Evolutionary conservation across 2,113 vertebrate genomes (phyloP).

Genomic region (Elanus axillaris): DNA sequence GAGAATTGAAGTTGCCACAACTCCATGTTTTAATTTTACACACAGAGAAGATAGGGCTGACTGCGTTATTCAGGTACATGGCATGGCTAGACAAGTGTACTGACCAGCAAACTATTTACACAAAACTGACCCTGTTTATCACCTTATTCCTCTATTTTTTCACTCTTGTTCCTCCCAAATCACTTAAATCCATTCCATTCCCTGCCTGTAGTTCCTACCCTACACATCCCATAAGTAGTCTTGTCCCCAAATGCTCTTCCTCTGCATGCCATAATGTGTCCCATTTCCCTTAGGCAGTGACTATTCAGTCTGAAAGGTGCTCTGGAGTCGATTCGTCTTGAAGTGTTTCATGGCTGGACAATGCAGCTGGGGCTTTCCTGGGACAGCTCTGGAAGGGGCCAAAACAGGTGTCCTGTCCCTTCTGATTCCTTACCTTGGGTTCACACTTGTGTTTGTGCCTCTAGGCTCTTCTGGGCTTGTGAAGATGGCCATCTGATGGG

Average conservation of each 20-base stretch:
- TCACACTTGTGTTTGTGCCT: not conserved
- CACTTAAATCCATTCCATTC: not conserved
- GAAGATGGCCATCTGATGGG: not conserved
- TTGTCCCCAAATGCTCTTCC: not conserved
- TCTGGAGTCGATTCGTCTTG: not conserved
- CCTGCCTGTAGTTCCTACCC: not conserved
- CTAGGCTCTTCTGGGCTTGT: not conserved
- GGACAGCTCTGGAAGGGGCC: not conserved
- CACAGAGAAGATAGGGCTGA: not conserved
- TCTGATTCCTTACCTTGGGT: not conserved
- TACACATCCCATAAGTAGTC: not conserved
- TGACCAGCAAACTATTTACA: not conserved
- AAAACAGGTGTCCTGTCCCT: not conserved
- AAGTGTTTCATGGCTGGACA: not conserved
- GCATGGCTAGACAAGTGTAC: not conserved
- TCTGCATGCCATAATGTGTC: not conserved
- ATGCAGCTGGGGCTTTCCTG: not conserved
- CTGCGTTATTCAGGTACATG: not conserved
- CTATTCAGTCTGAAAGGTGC: not conserved
- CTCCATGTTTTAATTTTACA: not conserved
- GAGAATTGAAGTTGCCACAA: not conserved
- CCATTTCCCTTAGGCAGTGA: not conserved
- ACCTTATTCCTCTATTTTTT: not conserved
- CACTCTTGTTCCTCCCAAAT: not conserved
- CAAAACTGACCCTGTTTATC: not conserved